A percentile compares a stretch with the other conserved stretches of the same genome.
These are phyloP conservation scores for Gordius sp. DNA, from an alignment of 2,888 invertebrate genomes.

Conservation along the genomic window DNA sequence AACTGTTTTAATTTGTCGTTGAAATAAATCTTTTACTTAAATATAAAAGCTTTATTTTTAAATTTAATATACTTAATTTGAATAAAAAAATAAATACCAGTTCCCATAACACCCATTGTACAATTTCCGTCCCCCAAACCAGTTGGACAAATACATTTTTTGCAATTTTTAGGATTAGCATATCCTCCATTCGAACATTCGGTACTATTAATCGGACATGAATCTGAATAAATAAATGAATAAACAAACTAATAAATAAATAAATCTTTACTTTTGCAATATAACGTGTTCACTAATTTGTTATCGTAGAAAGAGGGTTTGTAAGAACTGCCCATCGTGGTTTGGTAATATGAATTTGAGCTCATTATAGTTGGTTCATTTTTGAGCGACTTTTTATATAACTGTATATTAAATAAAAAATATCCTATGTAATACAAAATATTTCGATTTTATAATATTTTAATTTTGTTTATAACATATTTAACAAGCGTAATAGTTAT, in stretches of 20 bases:
- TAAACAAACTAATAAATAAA: background rate
- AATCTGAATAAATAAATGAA: background rate
- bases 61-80: too few relatives aligned
- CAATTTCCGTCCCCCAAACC: background rate
- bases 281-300: background rate
- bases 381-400: background rate
- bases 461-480: too few relatives aligned
- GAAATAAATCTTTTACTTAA: too few relatives aligned
- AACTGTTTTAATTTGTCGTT: too few relatives aligned
- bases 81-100: too few relatives aligned
- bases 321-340: conserved; percentile 15
- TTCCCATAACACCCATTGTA: conserved; percentile 4
- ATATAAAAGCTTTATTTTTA: too few relatives aligned
- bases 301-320: background rate
- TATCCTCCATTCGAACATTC: background rate
- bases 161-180: conserved; percentile 14
- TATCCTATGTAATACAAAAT: background rate
- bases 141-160: conserved; percentile 11
- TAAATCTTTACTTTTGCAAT: conserved; percentile 14
- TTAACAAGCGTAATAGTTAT: too few relatives aligned
- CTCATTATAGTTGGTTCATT: background rate
- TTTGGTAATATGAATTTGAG: conserved; percentile 3
- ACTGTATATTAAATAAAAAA: background rate
- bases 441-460: too few relatives aligned
- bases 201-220: background rate